A percentile compares a stretch with the other conserved stretches of the same genome.
These are phyloP conservation scores for Brachionus calyciflorus DNA, from an alignment of 1,140 invertebrate species.

Conservation along the genomic window DNA sequence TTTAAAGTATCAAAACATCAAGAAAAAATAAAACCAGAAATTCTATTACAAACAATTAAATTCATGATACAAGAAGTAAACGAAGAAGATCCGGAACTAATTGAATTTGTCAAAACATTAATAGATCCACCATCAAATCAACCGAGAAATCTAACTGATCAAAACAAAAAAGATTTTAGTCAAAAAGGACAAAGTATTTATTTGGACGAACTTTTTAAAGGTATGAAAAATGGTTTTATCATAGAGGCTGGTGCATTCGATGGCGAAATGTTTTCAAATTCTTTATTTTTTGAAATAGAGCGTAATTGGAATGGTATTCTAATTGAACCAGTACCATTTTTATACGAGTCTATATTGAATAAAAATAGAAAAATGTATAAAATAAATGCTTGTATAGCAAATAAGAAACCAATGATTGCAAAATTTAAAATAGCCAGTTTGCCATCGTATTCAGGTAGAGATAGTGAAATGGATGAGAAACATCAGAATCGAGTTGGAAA, in stretches of 20 bases:
- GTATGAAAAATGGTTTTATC: conserved; percentile 60
- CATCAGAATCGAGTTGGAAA: no score
- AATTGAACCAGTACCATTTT: conserved; percentile 70
- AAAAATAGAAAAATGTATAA: neutral
- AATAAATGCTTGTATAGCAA: neutral
- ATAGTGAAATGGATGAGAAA: neutral
- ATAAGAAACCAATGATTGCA: neutral
- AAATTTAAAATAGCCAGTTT: conserved; percentile 5
- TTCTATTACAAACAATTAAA: neutral
- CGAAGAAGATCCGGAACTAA: neutral
- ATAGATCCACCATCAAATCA: neutral
- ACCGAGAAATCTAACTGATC: neutral
- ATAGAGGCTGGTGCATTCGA: conserved; percentile 67
- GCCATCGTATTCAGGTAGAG: neutral
- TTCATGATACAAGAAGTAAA: conserved; percentile 1
- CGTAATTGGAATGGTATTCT: conserved; percentile 72
- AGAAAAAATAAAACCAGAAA: neutral
- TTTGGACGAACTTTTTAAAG: conserved; percentile 48
- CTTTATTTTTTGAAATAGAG: conserved; percentile 69
- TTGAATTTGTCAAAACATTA: neutral
- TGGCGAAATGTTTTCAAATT: conserved; percentile 66
- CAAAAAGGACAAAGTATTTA: conserved; percentile 7
- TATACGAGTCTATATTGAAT: conserved; percentile 58
- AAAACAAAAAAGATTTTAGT: neutral
- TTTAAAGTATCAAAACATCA: neutral